Base-by-base conservation (phyloP, 1,140 invertebrate species). In the Ips typographus region DNA sequence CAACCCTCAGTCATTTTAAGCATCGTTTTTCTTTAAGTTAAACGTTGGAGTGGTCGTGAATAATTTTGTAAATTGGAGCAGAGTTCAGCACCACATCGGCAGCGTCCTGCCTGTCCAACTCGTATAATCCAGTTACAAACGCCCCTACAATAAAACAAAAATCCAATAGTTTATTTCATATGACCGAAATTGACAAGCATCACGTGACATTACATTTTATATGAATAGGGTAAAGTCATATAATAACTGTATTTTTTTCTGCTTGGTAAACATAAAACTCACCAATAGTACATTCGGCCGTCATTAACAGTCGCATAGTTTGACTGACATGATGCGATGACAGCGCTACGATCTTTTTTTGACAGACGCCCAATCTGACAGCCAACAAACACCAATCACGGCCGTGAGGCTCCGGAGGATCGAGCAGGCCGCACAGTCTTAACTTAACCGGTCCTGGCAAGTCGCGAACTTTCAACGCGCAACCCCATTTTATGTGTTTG, bases 341-440 rank as follows among this genome's bases (percentile, higher is more conserved):
- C 59, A 81, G 69, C 6, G 80, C 76, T 40, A 78, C 80, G 57
- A 82, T 80, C 44, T 75, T 76, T 55, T 81, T 78, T 65, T 81
- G 79, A 44, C 71, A 75, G 4, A 90, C 80, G 38, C 91, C 91
- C 40, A 94, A 79, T 68, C 88, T 84, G 1, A 94, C 87, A 2
- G 91, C 91, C 40, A 94, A 78, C 63, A 94, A 82, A 78, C 91
- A 93, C 92, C 92, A 94, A 77, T 94, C 92, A 71, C 88, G 83
- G 6, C 93, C 93, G 76, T 92, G 87, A 2, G 86, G 84, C 77
- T 94, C 91, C 4, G 89, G 85, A 1, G 91, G 90, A 82, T 95
- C 93, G 7, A 95, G 80, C 61, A 91, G 79, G 38, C 85, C 80
- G 61, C 88, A 87, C 2, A 88, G 74, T 75, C 82, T 80, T 71